phyloP scores from a whole-genome alignment of 53 echinoderm and acorn worm genomes.

The Patiria pectinifera region DNA sequence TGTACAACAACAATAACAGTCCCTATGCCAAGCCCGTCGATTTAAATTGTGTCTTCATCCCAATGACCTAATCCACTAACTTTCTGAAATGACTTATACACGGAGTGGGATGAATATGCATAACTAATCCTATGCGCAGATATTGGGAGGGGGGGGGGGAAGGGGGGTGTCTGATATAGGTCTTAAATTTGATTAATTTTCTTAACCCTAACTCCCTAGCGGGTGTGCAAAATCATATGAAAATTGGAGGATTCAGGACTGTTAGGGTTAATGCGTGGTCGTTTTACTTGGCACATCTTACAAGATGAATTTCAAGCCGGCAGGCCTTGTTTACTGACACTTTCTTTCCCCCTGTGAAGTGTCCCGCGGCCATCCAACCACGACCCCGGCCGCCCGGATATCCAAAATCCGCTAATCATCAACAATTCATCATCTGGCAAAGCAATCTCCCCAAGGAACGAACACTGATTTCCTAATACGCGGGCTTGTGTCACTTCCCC shows the following conservation, averaged over 20 bases:
- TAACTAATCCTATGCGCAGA: not conserved
- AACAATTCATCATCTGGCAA: not conserved
- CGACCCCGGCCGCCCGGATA: not conserved
- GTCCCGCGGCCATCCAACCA: not conserved
- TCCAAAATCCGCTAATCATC: not conserved
- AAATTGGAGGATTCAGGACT: too few relatives aligned
- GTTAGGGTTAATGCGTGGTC: not conserved
- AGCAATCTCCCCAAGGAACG: not conserved
- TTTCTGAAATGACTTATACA: not conserved
- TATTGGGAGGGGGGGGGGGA: not conserved
- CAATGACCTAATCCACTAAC: not conserved
- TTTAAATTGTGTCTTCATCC: not conserved
- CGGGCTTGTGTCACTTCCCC: not conserved
- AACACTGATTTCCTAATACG: not conserved
- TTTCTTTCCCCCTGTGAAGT: not conserved
- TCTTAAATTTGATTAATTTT: constrained; percentile 9
- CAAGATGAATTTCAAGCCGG: not conserved
- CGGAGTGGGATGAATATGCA: not conserved
- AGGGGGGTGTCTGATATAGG: not conserved
- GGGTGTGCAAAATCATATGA: too few relatives aligned
- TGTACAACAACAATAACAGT: too few relatives aligned
- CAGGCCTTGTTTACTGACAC: not conserved
- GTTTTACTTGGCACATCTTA: not conserved
- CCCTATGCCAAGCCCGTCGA: too few relatives aligned
- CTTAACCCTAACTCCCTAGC: too few relatives aligned